phyloP scores from a whole-genome alignment of 2,113 vertebrate genomes.

The Maylandia zebra region DNA sequence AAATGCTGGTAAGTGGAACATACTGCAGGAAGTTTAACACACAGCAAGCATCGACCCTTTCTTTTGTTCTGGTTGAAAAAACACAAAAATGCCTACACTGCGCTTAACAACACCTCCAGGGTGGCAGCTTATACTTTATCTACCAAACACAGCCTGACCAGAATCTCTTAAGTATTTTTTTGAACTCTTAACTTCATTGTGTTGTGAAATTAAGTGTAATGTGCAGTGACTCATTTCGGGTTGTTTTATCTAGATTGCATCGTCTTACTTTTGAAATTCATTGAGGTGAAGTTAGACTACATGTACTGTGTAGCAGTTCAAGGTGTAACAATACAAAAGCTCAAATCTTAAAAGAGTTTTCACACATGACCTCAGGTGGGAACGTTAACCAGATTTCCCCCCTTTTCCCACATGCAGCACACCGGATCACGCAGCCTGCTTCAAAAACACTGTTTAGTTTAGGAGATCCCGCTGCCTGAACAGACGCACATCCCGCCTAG shows the following conservation, averaged over 20 bases:
- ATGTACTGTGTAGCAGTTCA: background rate
- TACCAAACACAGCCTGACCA: background rate
- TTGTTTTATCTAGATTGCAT: background rate
- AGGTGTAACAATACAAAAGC: background rate
- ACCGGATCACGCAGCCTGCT: fast-evolving
- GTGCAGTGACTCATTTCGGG: fast-evolving
- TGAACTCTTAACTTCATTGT: background rate
- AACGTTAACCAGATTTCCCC: background rate
- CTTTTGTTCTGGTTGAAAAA: background rate
- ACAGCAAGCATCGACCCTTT: fast-evolving
- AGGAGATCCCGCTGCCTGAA: fast-evolving
- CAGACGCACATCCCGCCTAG: fast-evolving
- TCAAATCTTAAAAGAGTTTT: background rate
- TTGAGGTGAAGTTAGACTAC: background rate
- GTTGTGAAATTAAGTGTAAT: background rate
- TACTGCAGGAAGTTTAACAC: background rate
- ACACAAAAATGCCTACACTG: background rate
- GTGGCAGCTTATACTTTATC: background rate
- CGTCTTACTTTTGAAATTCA: background rate
- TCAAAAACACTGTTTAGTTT: background rate
- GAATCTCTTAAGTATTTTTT: background rate
- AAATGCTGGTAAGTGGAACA: background rate
- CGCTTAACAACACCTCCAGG: background rate
- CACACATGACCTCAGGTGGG: background rate
- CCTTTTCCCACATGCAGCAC: background rate